These are phyloP conservation scores for Allophyes oxyacanthae DNA, from an alignment of 2,888 invertebrate genomes.

Conservation along the genomic window DNA sequence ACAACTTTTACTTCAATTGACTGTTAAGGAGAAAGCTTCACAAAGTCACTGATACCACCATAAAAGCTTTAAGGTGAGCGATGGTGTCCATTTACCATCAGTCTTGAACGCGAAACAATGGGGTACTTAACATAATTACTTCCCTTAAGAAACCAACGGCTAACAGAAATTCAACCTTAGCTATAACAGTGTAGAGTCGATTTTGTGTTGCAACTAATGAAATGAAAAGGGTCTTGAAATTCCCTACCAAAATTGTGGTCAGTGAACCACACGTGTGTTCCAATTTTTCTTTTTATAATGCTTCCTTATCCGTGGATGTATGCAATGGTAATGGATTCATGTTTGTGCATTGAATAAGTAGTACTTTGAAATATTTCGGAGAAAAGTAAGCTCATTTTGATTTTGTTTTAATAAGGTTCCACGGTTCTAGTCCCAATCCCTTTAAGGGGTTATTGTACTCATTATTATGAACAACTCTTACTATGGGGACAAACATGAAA, in stretches of 20 bases:
- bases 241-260: conserved; percentile 44
- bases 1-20: conserved; percentile 14
- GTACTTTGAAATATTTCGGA: background rate
- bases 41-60: conserved; percentile 53
- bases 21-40: conserved; percentile 44
- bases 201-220: conserved; percentile 3
- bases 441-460: too few relatives aligned
- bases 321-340: conserved; percentile 19
- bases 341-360: conserved; percentile 37
- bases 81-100: conserved; percentile 57
- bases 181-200: background rate
- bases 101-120: conserved; percentile 53
- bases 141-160: conserved; percentile 25
- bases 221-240: conserved; percentile 39
- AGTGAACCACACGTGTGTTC: conserved; percentile 55
- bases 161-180: conserved; percentile 21
- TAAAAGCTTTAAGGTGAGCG: conserved; percentile 53
- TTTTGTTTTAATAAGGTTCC: too few relatives aligned
- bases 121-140: conserved; percentile 58
- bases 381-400: too few relatives aligned
- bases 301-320: conserved; percentile 28
- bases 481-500: too few relatives aligned
- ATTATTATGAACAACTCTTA: too few relatives aligned
- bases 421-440: too few relatives aligned
- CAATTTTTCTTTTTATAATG: conserved; percentile 47